phyloP scores from a whole-genome alignment of 2,888 invertebrate species.

The Lycocerus yunnanus region DNA sequence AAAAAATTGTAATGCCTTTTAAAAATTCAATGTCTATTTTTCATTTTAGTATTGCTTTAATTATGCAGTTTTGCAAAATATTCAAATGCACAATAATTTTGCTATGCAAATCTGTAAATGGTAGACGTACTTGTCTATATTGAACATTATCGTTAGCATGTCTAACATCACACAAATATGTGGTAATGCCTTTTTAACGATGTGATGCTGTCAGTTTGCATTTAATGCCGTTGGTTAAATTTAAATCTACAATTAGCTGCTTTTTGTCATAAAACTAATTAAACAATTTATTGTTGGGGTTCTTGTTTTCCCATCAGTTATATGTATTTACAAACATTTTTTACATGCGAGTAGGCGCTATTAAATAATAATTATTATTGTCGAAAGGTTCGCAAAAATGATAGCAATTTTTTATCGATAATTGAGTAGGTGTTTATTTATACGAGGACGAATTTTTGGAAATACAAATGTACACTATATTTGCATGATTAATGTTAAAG shows the following conservation, averaged over 20 bases:
- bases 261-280: neutral
- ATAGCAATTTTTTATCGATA: neutral
- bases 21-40: neutral
- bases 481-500: conserved; percentile 15
- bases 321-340: no score
- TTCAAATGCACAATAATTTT: neutral
- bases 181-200: neutral
- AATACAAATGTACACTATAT: conserved; percentile 9
- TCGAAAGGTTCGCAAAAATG: neutral
- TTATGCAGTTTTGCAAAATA: neutral
- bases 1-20: neutral
- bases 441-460: conserved; percentile 6
- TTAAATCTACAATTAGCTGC: neutral
- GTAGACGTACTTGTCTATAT: neutral
- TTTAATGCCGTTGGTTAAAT: neutral
- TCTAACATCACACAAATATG: neutral
- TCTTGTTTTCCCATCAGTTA: no score
- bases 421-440: neutral
- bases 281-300: no score
- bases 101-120: neutral
- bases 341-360: no score
- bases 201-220: neutral
- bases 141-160: neutral
- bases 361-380: no score
- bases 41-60: neutral